These are phyloP conservation scores for Camponotus fellah DNA, from an alignment of 2,888 invertebrate genomes.

Conservation along the genomic window DNA sequence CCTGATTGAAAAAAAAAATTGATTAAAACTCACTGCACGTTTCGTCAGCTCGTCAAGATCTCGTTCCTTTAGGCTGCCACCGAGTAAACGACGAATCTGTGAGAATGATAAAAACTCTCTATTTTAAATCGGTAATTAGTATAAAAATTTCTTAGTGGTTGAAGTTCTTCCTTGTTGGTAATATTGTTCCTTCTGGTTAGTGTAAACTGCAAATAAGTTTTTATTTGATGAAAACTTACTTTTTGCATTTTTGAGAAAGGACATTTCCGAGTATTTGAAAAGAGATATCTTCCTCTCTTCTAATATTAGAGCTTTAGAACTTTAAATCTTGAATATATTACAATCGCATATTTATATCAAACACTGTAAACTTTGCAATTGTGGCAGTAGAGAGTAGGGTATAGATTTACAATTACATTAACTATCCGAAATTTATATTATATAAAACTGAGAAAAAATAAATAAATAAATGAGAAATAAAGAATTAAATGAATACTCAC, in stretches of 20 bases:
- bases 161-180: constrained; percentile 15
- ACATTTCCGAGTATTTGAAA: background rate
- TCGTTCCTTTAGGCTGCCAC: constrained; percentile 89
- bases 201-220: background rate
- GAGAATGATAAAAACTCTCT: constrained; percentile 76
- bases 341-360: background rate
- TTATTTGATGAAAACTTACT: background rate
- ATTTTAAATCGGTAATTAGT: constrained; percentile 72
- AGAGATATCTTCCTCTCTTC: background rate
- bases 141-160: constrained; percentile 59
- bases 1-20: constrained; percentile 47
- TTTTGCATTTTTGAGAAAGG: background rate
- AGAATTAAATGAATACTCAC: background rate
- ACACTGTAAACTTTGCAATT: background rate
- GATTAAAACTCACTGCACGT: constrained; percentile 89
- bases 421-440: background rate
- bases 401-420: background rate
- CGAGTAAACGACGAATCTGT: constrained; percentile 92
- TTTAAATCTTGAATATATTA: background rate
- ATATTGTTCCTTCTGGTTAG: background rate
- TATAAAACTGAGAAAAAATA: background rate
- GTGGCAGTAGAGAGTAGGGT: too few relatives aligned
- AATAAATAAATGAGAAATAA: background rate
- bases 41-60: constrained; percentile 90
- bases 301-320: background rate